Evolutionary conservation across 2,888 invertebrate species (phyloP).

Genomic region (Spisula solida): DNA sequence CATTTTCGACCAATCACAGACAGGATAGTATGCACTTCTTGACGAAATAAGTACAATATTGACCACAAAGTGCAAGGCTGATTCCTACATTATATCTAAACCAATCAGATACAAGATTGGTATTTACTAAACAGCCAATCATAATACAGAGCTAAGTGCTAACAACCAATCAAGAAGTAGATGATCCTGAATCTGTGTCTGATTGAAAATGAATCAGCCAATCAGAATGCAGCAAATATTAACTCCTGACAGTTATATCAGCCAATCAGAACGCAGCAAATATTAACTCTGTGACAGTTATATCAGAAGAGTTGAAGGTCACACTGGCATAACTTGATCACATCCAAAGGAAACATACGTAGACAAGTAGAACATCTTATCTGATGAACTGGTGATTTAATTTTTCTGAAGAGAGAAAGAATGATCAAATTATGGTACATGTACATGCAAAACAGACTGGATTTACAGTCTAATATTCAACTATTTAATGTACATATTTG

Average conservation of each 20-base stretch:
- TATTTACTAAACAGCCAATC: conserved; percentile 17
- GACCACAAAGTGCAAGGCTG: conserved; percentile 5
- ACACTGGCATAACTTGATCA: conserved; percentile 42
- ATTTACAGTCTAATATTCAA: no score
- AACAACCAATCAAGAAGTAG: conserved; percentile 34
- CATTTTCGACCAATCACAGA: conserved; percentile 15
- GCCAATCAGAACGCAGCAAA: conserved; percentile 40
- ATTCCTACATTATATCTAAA: neutral
- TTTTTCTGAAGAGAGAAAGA: conserved; percentile 36
- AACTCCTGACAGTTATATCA: conserved; percentile 36
- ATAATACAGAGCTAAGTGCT: conserved; percentile 24
- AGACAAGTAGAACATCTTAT: conserved; percentile 29
- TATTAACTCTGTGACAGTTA: conserved; percentile 37
- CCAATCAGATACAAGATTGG: conserved; percentile 28
- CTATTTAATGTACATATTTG: no score
- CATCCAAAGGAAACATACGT: conserved; percentile 31
- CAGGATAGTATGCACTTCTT: conserved; percentile 21
- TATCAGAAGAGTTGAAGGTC: conserved; percentile 47
- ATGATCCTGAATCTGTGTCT: conserved; percentile 7
- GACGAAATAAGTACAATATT: conserved; percentile 20
- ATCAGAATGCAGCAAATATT: conserved; percentile 42
- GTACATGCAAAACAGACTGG: no score
- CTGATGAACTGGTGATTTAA: conserved; percentile 47
- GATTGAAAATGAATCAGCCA: conserved; percentile 32
- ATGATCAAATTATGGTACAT: neutral